Conservation (phyloP, 1,140 invertebrate species). For the Pseudachorutes palmiensis region DNA sequence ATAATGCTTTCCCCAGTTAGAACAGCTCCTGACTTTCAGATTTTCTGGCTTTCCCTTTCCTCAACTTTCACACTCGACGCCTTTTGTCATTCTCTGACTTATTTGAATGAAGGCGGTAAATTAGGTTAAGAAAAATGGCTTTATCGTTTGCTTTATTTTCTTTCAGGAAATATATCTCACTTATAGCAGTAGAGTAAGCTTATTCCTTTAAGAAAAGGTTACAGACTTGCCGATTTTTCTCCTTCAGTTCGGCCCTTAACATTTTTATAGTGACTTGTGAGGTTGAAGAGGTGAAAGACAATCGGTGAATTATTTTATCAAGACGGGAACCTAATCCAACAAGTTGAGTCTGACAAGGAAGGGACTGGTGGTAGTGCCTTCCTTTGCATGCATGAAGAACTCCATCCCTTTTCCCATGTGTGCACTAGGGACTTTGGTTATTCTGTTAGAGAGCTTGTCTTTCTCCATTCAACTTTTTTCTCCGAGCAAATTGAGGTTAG, state of each 20-base stretch:
- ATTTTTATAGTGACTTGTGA: background rate
- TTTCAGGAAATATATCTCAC: background rate
- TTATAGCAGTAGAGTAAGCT: background rate
- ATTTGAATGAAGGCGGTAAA: too few species aligned
- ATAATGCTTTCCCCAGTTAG: background rate
- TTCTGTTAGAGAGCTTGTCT: background rate
- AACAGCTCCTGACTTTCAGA: background rate
- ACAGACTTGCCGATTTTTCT: background rate
- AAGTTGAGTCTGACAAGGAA: slow-evolving; percentile 1
- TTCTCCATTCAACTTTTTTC: background rate
- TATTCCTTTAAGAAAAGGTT: background rate
- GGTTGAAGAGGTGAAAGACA: background rate
- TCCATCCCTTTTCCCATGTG: background rate
- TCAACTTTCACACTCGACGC: background rate
- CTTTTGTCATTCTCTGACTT: too few species aligned
- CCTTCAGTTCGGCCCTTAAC: background rate
- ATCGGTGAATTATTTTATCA: background rate
- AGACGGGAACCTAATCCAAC: background rate
- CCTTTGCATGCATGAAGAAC: slow-evolving; percentile 1
- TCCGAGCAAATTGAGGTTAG: slow-evolving; percentile 1
- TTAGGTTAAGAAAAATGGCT: too few species aligned
- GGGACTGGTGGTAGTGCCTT: background rate
- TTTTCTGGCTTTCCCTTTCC: background rate
- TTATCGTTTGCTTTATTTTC: background rate
- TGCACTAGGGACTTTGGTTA: background rate